phyloP scores from a whole-genome alignment of 92 coral and sea anemone genomes.

The Hydrozoanthus gracilis region DNA sequence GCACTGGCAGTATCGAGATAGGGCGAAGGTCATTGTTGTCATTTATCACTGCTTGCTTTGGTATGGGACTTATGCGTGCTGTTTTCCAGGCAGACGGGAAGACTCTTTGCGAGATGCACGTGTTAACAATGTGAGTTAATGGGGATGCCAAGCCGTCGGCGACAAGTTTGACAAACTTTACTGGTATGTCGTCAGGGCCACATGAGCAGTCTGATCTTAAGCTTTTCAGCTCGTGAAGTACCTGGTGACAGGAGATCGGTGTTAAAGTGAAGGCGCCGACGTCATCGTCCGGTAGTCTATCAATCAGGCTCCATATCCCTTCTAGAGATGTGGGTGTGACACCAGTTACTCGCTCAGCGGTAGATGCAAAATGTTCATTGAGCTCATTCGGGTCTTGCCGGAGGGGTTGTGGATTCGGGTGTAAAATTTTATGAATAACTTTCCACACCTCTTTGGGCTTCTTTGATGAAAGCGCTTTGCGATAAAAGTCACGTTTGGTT shows the following conservation, averaged over 20 bases:
- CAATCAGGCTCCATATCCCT: conserved; percentile 24
- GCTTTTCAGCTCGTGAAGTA: conserved; percentile 38
- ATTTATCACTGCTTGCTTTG: conserved; percentile 25
- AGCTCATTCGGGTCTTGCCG: conserved; percentile 36
- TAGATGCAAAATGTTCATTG: conserved; percentile 40
- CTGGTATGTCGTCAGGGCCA: conserved; percentile 63
- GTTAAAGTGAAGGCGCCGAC: conserved; percentile 14
- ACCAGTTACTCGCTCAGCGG: conserved; percentile 39
- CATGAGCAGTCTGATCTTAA: conserved; percentile 66
- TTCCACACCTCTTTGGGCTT: conserved; percentile 53
- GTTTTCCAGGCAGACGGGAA: conserved; percentile 56
- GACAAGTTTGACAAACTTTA: conserved; percentile 48
- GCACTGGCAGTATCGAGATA: conserved; percentile 49
- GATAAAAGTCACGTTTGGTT: conserved; percentile 19
- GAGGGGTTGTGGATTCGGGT: conserved; percentile 45
- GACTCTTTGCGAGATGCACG: conserved; percentile 28
- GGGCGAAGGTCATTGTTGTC: conserved; percentile 38
- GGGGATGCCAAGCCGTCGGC: conserved; percentile 47
- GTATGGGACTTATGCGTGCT: conserved; percentile 38
- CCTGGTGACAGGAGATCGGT: conserved; percentile 50
- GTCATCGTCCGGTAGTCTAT: conserved; percentile 40
- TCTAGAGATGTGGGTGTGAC: conserved; percentile 27
- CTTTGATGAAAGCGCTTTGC: conserved; percentile 49
- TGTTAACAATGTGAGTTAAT: conserved; percentile 54
- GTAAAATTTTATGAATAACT: conserved; percentile 37